Conservation (phyloP, 2,888 invertebrate genomes). For the Laspeyria flexula region DNA sequence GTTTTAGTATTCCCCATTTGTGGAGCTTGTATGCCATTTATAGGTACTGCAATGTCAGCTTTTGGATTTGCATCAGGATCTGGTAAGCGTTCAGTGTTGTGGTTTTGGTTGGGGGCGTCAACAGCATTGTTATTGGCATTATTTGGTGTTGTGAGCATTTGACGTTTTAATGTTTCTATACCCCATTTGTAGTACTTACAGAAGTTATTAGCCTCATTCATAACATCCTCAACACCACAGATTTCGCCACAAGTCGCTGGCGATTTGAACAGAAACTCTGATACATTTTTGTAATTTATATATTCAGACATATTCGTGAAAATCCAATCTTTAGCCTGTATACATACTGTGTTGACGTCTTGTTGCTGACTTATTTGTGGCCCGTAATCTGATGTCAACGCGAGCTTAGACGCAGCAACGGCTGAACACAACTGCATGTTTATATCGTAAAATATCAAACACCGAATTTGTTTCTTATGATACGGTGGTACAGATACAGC, state of each 20-base stretch:
- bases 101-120: slow-evolving; percentile 11
- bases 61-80: slow-evolving; percentile 17
- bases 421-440: slow-evolving; percentile 67
- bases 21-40: slow-evolving; percentile 11
- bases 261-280: slow-evolving; percentile 52
- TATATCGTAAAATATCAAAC: slow-evolving; percentile 76
- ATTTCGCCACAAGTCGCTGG: slow-evolving; percentile 59
- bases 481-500: slow-evolving; percentile 48
- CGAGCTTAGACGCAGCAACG: slow-evolving; percentile 45
- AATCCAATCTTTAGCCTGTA: slow-evolving; percentile 60
- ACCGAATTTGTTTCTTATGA: slow-evolving; percentile 58
- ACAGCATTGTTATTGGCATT: slow-evolving; percentile 19
- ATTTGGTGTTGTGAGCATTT: slow-evolving; percentile 21
- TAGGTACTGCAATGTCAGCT: slow-evolving; percentile 11
- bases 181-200: slow-evolving; percentile 79
- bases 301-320: slow-evolving; percentile 53
- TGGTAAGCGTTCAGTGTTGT: no score
- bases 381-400: slow-evolving; percentile 50
- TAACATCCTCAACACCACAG: slow-evolving; percentile 58
- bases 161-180: slow-evolving; percentile 39
- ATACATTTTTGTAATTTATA: slow-evolving; percentile 47
- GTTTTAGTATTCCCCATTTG: slow-evolving; percentile 15
- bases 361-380: slow-evolving; percentile 52
- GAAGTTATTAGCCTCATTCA: slow-evolving; percentile 62
- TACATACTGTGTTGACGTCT: slow-evolving; percentile 58